Percentiles rank a stretch among this genome's conserved stretches.
phyloP scores from a whole-genome alignment of 2,888 invertebrate species.

The Tiphia femorata region DNA sequence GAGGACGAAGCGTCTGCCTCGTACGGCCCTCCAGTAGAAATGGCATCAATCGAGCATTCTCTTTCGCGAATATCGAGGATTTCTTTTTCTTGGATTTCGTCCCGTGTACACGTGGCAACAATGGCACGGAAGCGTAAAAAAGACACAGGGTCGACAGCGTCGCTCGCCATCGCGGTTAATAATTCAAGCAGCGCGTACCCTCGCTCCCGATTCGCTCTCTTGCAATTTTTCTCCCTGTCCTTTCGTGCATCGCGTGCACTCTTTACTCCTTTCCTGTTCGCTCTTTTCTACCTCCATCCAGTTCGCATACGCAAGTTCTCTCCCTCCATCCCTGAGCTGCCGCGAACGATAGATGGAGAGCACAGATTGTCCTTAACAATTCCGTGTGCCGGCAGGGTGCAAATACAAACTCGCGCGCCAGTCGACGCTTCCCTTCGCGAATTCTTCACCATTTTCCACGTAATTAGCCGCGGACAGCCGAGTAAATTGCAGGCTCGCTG shows the following conservation, averaged over 20 bases:
- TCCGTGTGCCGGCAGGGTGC: constrained; percentile 11
- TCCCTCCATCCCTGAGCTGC: background rate
- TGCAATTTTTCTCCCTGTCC: constrained; percentile 14
- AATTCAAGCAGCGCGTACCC: constrained; percentile 20
- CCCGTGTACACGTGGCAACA: too few relatives aligned
- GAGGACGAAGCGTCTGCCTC: too few relatives aligned
- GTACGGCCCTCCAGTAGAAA: too few relatives aligned
- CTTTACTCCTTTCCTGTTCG: background rate
- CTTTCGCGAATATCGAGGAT: too few relatives aligned
- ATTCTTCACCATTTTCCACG: constrained; percentile 48
- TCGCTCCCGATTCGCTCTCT: constrained; percentile 16
- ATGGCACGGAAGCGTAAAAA: too few relatives aligned
- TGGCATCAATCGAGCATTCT: too few relatives aligned
- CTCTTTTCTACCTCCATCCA: background rate
- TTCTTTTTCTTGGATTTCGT: too few relatives aligned
- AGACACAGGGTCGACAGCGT: background rate
- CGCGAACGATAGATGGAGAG: constrained; percentile 27
- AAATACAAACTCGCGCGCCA: constrained; percentile 5
- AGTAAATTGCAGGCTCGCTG: constrained; percentile 44
- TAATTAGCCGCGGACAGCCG: constrained; percentile 43
- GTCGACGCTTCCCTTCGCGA: constrained; percentile 33
- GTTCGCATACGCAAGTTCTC: background rate
- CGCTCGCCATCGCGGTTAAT: constrained; percentile 16
- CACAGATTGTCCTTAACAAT: constrained; percentile 37
- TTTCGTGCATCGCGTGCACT: background rate